phyloP scores from a whole-genome alignment of 2,888 invertebrate genomes.

The Meiosimyza platycephala region DNA sequence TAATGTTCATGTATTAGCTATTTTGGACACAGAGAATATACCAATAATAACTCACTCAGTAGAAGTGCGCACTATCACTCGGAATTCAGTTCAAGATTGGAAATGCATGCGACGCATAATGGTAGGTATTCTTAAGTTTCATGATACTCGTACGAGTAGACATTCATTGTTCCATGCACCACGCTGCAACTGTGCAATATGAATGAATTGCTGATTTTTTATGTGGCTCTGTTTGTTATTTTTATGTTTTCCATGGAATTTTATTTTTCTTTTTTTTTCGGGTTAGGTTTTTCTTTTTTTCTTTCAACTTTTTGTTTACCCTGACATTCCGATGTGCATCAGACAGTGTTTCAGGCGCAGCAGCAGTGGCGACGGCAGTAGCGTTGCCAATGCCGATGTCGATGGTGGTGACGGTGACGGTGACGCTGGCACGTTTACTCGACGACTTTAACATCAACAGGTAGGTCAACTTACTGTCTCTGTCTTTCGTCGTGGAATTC shows the following conservation, averaged over 20 bases:
- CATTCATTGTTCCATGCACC: background rate
- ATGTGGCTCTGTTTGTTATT: background rate
- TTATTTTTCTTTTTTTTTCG: conserved; percentile 21
- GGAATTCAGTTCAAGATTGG: too few relatives aligned
- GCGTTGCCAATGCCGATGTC: background rate
- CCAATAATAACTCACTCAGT: too few relatives aligned
- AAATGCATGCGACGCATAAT: too few relatives aligned
- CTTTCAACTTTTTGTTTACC: conserved; percentile 39
- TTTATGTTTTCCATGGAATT: conserved; percentile 14
- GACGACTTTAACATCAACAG: conserved; percentile 30
- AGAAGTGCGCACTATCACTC: too few relatives aligned
- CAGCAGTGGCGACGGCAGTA: conserved; percentile 12
- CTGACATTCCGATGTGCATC: conserved; percentile 44
- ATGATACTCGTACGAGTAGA: too few relatives aligned
- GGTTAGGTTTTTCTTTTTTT: conserved; percentile 14
- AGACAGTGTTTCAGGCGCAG: conserved; percentile 33
- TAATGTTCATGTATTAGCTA: too few relatives aligned
- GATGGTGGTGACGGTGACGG: background rate
- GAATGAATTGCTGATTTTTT: background rate
- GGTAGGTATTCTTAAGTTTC: too few relatives aligned
- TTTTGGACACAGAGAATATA: too few relatives aligned
- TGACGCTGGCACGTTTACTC: background rate
- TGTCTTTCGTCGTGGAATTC: conserved; percentile 7
- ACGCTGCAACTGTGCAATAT: background rate
- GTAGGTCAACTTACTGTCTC: conserved; percentile 32